These are phyloP conservation scores for Hartigia nigra DNA, from an alignment of 2,888 invertebrate genomes.

Conservation along the genomic window DNA sequence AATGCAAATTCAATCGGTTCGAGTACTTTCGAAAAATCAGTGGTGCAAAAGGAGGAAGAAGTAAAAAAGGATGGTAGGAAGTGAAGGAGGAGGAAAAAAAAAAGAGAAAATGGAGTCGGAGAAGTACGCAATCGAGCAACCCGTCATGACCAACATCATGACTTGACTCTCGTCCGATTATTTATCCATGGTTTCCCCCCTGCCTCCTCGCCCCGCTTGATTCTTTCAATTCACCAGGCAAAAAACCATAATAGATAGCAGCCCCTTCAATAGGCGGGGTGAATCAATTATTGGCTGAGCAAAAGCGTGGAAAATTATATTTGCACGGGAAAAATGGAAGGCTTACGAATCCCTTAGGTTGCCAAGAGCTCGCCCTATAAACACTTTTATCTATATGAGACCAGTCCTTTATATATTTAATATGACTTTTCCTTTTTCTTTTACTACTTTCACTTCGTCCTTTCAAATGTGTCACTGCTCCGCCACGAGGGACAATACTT, in stretches of 20 bases:
- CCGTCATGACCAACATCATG: constrained; percentile 45
- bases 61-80: constrained; percentile 2
- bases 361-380: neutral
- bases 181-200: constrained; percentile 24
- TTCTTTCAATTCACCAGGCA: neutral
- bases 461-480: neutral
- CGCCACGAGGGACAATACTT: neutral
- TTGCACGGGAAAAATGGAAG: constrained; percentile 4
- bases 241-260: constrained; percentile 28
- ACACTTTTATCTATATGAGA: neutral
- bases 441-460: neutral
- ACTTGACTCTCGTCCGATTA: constrained; percentile 41
- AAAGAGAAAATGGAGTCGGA: constrained; percentile 30
- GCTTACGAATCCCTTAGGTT: neutral
- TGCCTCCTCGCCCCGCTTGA: neutral
- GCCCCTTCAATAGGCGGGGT: constrained; percentile 35
- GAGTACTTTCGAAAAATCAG: neutral
- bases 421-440: neutral
- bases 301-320: constrained; percentile 49
- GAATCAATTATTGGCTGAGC: constrained; percentile 47
- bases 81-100: neutral
- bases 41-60: constrained; percentile 9
- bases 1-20: neutral
- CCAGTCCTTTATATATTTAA: neutral
- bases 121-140: constrained; percentile 45